Evolutionary conservation across 2,888 invertebrate genomes (phyloP), one percentile per base, ranked within the genome.

Genomic region (Bombyx huttoni): DNA sequence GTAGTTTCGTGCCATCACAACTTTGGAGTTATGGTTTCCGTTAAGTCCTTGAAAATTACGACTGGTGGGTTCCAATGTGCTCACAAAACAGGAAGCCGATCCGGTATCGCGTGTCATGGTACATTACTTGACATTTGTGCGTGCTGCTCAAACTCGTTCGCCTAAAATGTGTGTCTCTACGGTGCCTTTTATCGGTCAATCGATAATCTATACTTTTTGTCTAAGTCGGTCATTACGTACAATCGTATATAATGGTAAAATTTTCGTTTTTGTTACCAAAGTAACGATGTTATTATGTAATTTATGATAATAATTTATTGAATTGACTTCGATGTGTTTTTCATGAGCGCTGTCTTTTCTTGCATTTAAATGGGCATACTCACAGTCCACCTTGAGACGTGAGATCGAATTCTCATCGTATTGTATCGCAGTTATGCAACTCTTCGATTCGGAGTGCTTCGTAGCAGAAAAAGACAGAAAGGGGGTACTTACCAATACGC

Each of bases 21-120:
- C 58, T 57, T 60, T 62, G 55, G 62, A 68, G 58, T 68, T 70
- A 68, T 66, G 57, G 64, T 64, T 61, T 65, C 64, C 65, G 64
- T 56, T 59, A 64, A 68, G 75, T 79, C 81, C 83, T 81, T 83
- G 82, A 82, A 73, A 58, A 57, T 74, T 73, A 75, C 65, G 69
- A 65, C 58, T 58, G 55, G 52, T 56, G 55, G 55, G 53, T 56
- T 54, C 53, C 58, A 56, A 61, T 57, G 52, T 54, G 56, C 56
- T 59, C 58, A 58, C 24, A 63, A 70, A 80, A 69, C 81, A 80
- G 83, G 84, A 84, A 84, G 73, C 61, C 64, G 66, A 62, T 61
- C 58, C 57, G 62, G 61, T 58, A 64, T 84, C 69, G 83, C 84
- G 81, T 83, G 82, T 62, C 60, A 54, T 52, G 54, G 50, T 58